Evolutionary conservation across 2,888 invertebrate genomes (phyloP).

Genomic region (Hemithea aestivaria): DNA sequence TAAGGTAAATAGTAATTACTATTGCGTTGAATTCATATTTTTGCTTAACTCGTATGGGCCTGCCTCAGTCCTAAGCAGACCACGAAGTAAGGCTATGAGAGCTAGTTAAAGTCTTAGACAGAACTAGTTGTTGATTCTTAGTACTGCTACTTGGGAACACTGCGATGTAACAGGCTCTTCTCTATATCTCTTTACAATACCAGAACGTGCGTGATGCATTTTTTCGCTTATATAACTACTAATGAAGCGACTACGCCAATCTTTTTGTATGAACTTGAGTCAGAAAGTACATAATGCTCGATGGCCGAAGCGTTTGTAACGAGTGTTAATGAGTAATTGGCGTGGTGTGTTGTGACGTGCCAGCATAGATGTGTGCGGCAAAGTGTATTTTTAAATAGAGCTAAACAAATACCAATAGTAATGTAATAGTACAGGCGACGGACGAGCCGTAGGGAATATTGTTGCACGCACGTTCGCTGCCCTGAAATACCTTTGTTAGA

Average conservation of each 20-base stretch:
- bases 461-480: conserved; percentile 10
- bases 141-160: no score
- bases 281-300: background rate
- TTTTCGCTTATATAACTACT: no score
- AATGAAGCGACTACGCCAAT: background rate
- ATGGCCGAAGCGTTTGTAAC: conserved; percentile 7
- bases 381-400: conserved; percentile 17
- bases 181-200: no score
- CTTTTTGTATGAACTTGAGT: background rate
- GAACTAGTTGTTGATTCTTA: no score
- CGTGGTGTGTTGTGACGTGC: conserved; percentile 7
- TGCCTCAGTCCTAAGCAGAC: no score
- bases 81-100: no score
- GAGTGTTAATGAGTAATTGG: conserved; percentile 15
- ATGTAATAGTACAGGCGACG: conserved; percentile 1
- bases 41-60: no score
- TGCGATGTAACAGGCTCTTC: no score
- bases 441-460: conserved; percentile 12
- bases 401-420: conserved; percentile 15
- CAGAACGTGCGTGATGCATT: no score
- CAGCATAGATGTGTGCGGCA: conserved; percentile 12
- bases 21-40: no score
- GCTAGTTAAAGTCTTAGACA: no score
- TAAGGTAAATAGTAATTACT: no score
- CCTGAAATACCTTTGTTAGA: conserved; percentile 4